Conservation (phyloP, 2,113 vertebrate species). For the Oryzias melastigma region DNA sequence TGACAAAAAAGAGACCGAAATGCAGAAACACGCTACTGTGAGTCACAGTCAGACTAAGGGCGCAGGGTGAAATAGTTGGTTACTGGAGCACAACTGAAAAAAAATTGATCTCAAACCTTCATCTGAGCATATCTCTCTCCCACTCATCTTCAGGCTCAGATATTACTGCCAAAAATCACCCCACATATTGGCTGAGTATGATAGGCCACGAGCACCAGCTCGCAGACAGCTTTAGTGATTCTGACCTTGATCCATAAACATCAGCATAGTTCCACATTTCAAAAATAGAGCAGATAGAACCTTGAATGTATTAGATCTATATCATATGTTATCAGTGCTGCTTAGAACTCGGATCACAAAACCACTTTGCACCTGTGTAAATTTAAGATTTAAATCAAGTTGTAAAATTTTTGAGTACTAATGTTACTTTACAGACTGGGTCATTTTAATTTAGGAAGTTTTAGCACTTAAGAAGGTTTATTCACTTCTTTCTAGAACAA, state of each 20-base stretch:
- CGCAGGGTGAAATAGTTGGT: constrained; percentile 18
- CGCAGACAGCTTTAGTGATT: constrained; percentile 27
- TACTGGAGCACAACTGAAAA: constrained; percentile 41
- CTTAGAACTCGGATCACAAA: too few species aligned
- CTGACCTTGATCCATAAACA: constrained; percentile 54
- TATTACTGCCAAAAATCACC: constrained; percentile 48
- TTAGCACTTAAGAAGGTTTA: not conserved
- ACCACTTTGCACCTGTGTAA: too few species aligned
- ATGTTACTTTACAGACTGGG: too few species aligned
- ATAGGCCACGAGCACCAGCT: constrained; percentile 32
- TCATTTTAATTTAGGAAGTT: constrained; percentile 16
- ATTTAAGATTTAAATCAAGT: too few species aligned
- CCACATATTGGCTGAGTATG: constrained; percentile 34
- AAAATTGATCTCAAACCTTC: constrained; percentile 31
- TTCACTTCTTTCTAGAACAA: not conserved
- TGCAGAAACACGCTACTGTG: not conserved
- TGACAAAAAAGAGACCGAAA: not conserved
- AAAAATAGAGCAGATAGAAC: constrained; percentile 40
- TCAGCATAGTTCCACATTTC: constrained; percentile 49
- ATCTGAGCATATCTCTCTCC: constrained; percentile 41
- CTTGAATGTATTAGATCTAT: constrained; percentile 12
- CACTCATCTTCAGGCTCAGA: constrained; percentile 50
- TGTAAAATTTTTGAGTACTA: too few species aligned
- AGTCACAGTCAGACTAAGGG: constrained; percentile 4
- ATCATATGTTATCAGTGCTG: not conserved